Base-by-base conservation (phyloP, 2,797 vertebrate genomes). In the Enteromius anoplus region DNA sequence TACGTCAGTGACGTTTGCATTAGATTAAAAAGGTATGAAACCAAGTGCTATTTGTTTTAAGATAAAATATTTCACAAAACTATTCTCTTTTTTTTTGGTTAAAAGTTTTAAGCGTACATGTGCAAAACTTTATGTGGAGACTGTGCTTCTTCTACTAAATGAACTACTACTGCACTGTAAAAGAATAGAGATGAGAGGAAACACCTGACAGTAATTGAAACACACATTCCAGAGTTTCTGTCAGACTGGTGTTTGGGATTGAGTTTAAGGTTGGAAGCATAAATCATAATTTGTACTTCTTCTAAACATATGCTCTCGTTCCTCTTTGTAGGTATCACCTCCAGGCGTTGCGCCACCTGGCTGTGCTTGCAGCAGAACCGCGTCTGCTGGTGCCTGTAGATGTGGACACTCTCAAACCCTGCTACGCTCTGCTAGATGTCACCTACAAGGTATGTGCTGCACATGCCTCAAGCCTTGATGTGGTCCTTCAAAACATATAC, bases 371-470 rank as follows among this genome's bases (percentile, higher is more conserved):
- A 0, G 96, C 97, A 0, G 97, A 99, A 81, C 98, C 97, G 0
- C 94, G 98, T 47, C 96, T 99, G 23, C 93, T 99, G 21, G 97
- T 98, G 0, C 98, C 98, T 0, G 95, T 99, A 66, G 97, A 99
- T 0, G 98, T 99, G 85, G 98, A 99, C 86, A 95, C 97, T 3
- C 95, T 97, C 85, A 96, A 94, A 1, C 97, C 98, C 15, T 99
- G 98, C 87, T 99, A 99, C 0, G 96, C 97, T 0, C 94, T 99
- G 37, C 90, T 99, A 40, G 97, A 99, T 77, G 96, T 99, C 83
- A 99, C 96, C 1, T 99, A 98, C 87, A 97, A 97, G 96, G 98
- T 97, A 89, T 75, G 17, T 51, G 12, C 40, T 40, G 37, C 47
- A 60, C 4, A 4, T 70, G 69, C 42, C 8, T 26, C 37, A 47